Base-by-base conservation (phyloP, 64 coral and sea anemone species). In the Orbicella faveolata region DNA sequence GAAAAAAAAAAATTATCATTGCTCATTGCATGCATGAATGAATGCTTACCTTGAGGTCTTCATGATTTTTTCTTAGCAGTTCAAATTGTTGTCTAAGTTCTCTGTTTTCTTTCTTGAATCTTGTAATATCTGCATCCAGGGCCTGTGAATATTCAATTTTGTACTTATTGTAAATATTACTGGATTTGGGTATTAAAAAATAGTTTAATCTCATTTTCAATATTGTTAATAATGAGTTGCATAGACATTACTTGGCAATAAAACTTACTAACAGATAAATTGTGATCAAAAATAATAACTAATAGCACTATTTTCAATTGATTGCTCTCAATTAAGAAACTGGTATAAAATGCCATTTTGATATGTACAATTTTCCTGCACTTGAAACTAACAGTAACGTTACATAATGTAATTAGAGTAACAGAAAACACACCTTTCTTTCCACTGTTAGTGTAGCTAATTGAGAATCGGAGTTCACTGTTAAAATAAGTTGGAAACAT, bases 21-120 rank as follows among this genome's bases (percentile, higher is more conserved):
- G 4, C 23, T 19, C 11, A 66, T 14, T 70, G 1, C 73, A 23
- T 8, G 9, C 16, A 12, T 9, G 61, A 18, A 14, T 79, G 15
- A 2, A 34, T 0, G 59, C n/a, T 48, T 78, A 95, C 96, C 96
- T 95, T 95, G 3, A 98, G 90, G 17, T 95, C 92, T 93, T 98
- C 96, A 81, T 94, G 73, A 21, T 39, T 78, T 53, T 89, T 93
- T 78, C 93, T 75, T 7, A 98, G 73, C 77, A 61, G 15, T 77
- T 98, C 93, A 89, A 98, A 94, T 73, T 98, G 96, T 66, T 87
- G 90, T n/a, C 90, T 88, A 13, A 95, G 70, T 66, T 98, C 96
- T 36, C 95, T 93, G 88, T 98, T 98, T 55, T 98, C 96, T 33
- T 88, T 87, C 61, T 85, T 93, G 10, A 90, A 67, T 77, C 84